These are phyloP conservation scores for Steinernema hermaphroditum DNA, from an alignment of 2,888 invertebrate genomes.

Conservation along the genomic window DNA sequence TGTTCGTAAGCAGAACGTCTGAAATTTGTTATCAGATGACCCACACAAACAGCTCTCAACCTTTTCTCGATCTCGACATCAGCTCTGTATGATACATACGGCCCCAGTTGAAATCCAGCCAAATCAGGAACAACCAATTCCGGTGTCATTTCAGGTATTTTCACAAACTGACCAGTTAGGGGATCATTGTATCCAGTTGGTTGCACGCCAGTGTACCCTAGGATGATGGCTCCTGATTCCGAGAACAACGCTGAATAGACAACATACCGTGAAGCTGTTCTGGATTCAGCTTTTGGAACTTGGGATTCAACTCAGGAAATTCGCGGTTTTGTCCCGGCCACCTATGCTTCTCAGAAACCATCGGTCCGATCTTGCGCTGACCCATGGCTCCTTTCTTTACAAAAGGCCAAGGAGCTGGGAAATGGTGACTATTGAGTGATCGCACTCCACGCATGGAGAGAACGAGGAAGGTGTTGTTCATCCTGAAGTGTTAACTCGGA, in stretches of 20 bases:
- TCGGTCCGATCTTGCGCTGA: constrained; percentile 62
- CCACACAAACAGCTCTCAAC: constrained; percentile 31
- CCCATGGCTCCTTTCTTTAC: constrained; percentile 62
- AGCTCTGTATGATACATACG: constrained; percentile 86
- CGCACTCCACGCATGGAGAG: constrained; percentile 50
- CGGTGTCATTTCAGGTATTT: constrained; percentile 86
- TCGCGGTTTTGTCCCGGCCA: constrained; percentile 63
- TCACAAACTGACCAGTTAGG: constrained; percentile 59
- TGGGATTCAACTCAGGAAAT: constrained; percentile 63
- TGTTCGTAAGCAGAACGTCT: constrained; percentile 51
- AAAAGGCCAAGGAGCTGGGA: constrained; percentile 63
- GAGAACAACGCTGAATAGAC: no score
- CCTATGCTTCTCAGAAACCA: constrained; percentile 50
- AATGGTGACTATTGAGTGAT: constrained; percentile 51
- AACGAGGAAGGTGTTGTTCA: constrained; percentile 4
- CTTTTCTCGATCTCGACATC: constrained; percentile 63
- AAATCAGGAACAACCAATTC: constrained; percentile 89
- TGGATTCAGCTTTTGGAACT: constrained; percentile 57
- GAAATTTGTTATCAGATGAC: constrained; percentile 27
- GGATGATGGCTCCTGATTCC: no score
- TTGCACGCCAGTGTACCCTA: constrained; percentile 60
- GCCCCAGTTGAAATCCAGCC: constrained; percentile 80
- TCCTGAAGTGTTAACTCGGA: background rate
- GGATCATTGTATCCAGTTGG: constrained; percentile 56
- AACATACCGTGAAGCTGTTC: constrained; percentile 48